These are phyloP conservation scores for Euthynnus affinis DNA, from an alignment of 2,797 vertebrate genomes.

Conservation along the genomic window DNA sequence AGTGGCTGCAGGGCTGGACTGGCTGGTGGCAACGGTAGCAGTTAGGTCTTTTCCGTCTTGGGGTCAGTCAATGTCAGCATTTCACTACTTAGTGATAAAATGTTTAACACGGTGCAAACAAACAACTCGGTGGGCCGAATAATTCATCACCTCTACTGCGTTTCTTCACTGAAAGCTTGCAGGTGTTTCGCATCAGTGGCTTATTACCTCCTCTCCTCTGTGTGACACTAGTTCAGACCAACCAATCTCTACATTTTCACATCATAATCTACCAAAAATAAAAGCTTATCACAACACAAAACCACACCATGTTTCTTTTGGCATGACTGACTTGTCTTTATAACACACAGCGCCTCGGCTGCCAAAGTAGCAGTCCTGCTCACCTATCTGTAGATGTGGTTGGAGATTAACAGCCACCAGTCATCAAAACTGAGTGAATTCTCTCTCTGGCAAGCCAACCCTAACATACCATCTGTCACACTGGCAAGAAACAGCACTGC, in stretches of 20 bases:
- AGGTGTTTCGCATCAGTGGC: conserved; percentile 25
- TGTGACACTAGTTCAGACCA: neutral
- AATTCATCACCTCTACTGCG: too few species aligned
- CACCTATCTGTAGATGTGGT: conserved; percentile 39
- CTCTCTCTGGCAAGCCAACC: conserved; percentile 64
- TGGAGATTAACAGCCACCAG: conserved; percentile 65
- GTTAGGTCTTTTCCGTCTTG: neutral
- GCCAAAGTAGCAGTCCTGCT: conserved; percentile 8
- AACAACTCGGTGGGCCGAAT: neutral
- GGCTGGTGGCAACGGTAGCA: neutral
- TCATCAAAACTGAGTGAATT: conserved; percentile 63
- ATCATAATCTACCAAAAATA: conserved; percentile 34
- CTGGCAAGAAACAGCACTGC: conserved; percentile 61
- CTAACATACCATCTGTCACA: conserved; percentile 67
- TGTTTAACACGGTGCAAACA: neutral
- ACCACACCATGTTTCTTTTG: neutral
- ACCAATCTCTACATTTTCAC: neutral
- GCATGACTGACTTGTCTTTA: neutral
- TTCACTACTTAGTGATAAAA: too few species aligned
- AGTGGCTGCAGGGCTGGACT: neutral
- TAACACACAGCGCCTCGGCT: neutral
- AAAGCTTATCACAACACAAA: conserved; percentile 19
- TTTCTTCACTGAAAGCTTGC: neutral
- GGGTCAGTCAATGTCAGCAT: too few species aligned
- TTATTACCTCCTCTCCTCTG: conserved; percentile 13